phyloP scores from a whole-genome alignment of 2,113 vertebrate genomes.

The Platysternon megacephalum region DNA sequence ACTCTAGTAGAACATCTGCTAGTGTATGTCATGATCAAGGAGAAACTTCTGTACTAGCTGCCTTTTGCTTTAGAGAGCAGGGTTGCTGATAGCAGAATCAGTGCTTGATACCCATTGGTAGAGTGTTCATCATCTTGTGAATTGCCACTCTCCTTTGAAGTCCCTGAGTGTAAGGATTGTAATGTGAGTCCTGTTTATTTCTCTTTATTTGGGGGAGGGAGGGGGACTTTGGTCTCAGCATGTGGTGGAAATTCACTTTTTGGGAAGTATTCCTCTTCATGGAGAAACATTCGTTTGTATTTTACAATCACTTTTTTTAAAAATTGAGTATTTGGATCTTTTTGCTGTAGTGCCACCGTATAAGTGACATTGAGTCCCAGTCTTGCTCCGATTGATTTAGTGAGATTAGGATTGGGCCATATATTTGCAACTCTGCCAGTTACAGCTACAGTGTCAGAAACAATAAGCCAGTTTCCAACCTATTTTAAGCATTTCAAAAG shows the following conservation, averaged over 20 bases:
- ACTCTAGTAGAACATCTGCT: background rate
- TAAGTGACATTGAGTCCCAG: background rate
- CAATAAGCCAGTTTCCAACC: background rate
- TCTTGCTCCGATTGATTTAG: background rate
- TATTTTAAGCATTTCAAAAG: background rate
- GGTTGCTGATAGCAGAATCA: background rate
- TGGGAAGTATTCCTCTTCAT: background rate
- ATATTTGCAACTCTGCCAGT: background rate
- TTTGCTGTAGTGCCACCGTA: background rate
- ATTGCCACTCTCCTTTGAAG: background rate
- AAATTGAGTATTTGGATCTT: background rate
- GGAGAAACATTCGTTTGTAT: background rate
- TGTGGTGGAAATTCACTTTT: background rate
- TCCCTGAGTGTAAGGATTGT: background rate
- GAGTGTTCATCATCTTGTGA: background rate
- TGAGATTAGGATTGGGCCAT: background rate
- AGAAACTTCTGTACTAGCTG: background rate
- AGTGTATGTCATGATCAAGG: too few relatives aligned
- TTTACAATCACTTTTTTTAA: background rate
- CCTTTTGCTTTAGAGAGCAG: background rate
- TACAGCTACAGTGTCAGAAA: background rate
- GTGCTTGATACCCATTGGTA: background rate
- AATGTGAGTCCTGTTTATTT: background rate
- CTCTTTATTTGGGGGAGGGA: rapidly evolving
- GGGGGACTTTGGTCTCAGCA: background rate